Evolutionary conservation across 2,113 vertebrate species (phyloP).

Genomic region (Nematolebias whitei): DNA sequence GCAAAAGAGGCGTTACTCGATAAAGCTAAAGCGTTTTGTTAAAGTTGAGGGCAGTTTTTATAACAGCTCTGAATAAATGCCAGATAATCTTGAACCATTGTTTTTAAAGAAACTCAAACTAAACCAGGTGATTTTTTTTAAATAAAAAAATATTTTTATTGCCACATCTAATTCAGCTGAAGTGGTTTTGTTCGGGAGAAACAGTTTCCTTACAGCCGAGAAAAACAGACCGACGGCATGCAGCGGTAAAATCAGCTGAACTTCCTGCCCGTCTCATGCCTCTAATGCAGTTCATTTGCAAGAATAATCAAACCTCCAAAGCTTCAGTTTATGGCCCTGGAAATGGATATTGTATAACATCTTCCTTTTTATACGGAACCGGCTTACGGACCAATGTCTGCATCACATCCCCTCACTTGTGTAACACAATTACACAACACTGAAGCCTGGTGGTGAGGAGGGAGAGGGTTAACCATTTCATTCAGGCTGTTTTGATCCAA

Average conservation of each 20-base stretch:
- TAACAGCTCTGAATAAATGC: neutral
- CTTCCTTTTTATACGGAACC: constrained; percentile 32
- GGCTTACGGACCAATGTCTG: constrained; percentile 40
- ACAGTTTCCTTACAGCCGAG: neutral
- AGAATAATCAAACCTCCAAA: constrained; percentile 7
- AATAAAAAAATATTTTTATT: neutral
- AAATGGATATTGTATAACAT: constrained; percentile 51
- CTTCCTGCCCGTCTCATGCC: neutral
- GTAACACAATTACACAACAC: constrained; percentile 63
- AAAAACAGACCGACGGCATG: neutral
- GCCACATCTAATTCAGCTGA: neutral
- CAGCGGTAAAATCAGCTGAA: neutral
- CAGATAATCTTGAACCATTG: neutral
- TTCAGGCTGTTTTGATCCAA: constrained; percentile 23
- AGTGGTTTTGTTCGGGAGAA: neutral
- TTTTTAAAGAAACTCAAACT: no score
- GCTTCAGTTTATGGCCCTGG: constrained; percentile 12
- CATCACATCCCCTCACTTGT: constrained; percentile 49
- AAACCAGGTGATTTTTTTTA: no score
- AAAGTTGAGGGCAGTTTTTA: neutral
- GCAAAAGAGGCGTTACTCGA: neutral
- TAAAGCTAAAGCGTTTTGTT: no score
- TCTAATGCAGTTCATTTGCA: constrained; percentile 10
- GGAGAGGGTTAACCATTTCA: constrained; percentile 38
- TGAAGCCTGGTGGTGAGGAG: constrained; percentile 10